Conservation (phyloP, 2,797 vertebrate species). For the Protosalanx chinensis region DNA sequence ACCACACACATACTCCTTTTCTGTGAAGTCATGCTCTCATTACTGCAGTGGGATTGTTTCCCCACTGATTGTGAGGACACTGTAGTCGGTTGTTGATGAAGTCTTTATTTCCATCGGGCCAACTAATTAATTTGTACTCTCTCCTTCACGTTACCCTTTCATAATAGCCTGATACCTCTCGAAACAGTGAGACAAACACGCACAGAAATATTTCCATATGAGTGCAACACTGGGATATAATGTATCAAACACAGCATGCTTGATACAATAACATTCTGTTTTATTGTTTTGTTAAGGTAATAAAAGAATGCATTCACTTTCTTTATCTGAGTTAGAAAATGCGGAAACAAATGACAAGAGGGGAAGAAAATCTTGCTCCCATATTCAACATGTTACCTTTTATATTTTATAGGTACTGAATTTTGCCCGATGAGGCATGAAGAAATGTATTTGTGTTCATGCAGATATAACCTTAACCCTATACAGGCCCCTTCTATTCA, state of each 20-base stretch:
- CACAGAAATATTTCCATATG: conserved; percentile 63
- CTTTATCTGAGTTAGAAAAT: conserved; percentile 30
- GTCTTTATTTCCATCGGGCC: conserved; percentile 18
- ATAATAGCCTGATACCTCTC: conserved; percentile 58
- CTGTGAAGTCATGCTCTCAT: conserved; percentile 23
- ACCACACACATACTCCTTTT: neutral
- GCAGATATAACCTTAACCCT: conserved; percentile 56
- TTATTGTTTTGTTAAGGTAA: too few relatives aligned
- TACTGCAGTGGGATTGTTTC: conserved; percentile 26
- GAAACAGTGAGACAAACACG: conserved; percentile 63
- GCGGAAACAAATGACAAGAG: neutral
- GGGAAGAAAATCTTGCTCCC: conserved; percentile 30
- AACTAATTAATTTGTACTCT: conserved; percentile 23
- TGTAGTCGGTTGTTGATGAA: conserved; percentile 32
- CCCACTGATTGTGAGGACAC: conserved; percentile 16
- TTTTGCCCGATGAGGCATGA: conserved; percentile 35
- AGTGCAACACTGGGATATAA: neutral
- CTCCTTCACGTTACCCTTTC: conserved; percentile 26
- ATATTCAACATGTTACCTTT: conserved; percentile 42
- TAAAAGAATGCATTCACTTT: conserved; percentile 16
- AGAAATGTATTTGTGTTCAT: conserved; percentile 49
- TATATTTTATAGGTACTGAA: conserved; percentile 48
- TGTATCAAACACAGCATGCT: conserved; percentile 47
- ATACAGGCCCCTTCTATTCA: conserved; percentile 35
- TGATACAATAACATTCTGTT: too few relatives aligned